Conservation (phyloP, 2,797 vertebrate genomes). For the Pogoniulus pusillus region DNA sequence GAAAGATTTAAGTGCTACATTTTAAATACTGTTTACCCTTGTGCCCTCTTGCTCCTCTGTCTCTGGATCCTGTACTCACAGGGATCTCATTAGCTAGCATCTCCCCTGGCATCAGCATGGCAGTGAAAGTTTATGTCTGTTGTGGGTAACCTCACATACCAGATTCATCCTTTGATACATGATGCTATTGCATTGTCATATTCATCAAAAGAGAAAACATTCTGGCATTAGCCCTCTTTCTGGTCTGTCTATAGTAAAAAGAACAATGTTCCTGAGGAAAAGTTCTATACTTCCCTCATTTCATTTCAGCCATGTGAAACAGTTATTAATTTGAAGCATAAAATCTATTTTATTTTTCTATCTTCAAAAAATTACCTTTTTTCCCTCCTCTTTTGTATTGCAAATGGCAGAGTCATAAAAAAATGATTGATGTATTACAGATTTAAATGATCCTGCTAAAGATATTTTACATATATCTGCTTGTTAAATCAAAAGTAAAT, state of each 20-base stretch:
- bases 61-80: not conserved
- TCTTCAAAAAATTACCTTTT: not conserved
- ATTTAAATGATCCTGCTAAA: not conserved
- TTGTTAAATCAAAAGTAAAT: conserved; percentile 56
- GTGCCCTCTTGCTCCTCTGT: not conserved
- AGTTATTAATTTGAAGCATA: not conserved
- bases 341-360: not conserved
- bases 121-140: not conserved
- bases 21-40: not conserved
- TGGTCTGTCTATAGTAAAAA: not conserved
- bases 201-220: not conserved
- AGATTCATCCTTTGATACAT: not conserved
- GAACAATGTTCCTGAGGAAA: not conserved
- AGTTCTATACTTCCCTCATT: not conserved
- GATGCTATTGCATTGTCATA: not conserved
- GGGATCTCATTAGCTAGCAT: not conserved
- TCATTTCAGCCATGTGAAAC: not conserved
- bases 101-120: not conserved
- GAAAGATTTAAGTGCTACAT: not conserved
- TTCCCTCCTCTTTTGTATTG: not conserved
- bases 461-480: not conserved
- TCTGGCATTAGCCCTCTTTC: not conserved
- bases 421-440: not conserved
- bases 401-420: not conserved
- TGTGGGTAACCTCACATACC: not conserved